Base-by-base conservation (phyloP, 64 coral and sea anemone genomes). In the Stylophora pistillata region DNA sequence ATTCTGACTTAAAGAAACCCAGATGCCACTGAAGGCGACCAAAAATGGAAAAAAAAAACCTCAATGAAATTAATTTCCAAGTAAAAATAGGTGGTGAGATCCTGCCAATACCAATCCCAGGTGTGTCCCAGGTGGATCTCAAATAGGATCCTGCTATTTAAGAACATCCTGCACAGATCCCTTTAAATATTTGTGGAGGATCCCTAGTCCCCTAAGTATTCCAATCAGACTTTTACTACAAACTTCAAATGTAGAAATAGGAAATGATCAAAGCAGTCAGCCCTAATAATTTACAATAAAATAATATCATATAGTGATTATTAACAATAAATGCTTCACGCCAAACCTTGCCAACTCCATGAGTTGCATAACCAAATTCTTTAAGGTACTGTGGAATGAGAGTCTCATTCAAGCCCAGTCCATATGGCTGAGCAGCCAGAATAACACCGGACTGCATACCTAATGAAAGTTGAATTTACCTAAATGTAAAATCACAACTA, bases 341-440 rank as follows among this genome's bases (percentile, higher is more conserved):
- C 32, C 33, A 85, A 5, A 91, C 89, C 89, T 91, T 91, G 57
- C 89, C 89, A 37, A 91, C 73, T 0, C 74, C 85, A 53, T 92
- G 83, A 15, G 82, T 92, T 71, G 90, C 90, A 92, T 92, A 92
- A 52, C 90, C 90, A 55, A 92, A 74, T 59, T 92, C 74, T 69
- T 92, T 86, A 27, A 92, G 71, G 31, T 92, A 92, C 74, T 92
- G 79, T 68, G 90, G 83, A 82, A 92, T 87, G 21, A 92, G 25
- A 20, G 85, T 92, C 27, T 92, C 58, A 71, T 92, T 85, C 26
- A 92, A 77, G 31, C 90, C 90, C 20, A 92, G 53, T 2, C 90
- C 90, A 72, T 92, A 92, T 0, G 90, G 90, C 16, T 92, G 90
- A 21, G 30, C 77, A 32, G 83, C 83, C 28, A 72, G 26, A 72